A percentile compares a stretch with the other conserved stretches of the same genome.
These are phyloP conservation scores for Cryptosula pallasiana DNA, from an alignment of 2,888 invertebrate genomes.

Conservation along the genomic window DNA sequence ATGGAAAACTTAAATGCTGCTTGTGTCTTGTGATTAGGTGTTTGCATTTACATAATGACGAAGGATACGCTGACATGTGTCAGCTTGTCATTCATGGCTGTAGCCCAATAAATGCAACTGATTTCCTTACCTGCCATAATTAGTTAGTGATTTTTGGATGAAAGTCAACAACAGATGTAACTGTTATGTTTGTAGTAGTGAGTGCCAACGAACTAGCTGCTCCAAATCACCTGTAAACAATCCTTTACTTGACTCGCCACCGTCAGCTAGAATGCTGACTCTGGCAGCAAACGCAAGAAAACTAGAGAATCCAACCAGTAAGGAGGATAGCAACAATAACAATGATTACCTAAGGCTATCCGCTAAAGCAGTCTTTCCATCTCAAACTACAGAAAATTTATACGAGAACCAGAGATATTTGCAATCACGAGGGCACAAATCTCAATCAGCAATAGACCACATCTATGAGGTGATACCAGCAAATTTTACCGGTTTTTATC, in stretches of 20 bases:
- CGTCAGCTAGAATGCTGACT: neutral
- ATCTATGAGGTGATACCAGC: constrained; percentile 14
- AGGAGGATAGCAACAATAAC: neutral
- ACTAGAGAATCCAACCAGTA: neutral
- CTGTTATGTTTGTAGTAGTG: neutral
- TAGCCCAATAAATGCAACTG: neutral
- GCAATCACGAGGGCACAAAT: neutral
- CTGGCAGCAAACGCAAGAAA: neutral
- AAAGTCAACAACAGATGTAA: neutral
- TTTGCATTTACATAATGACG: neutral
- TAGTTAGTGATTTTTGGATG: no score
- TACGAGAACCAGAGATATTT: neutral
- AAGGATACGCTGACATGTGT: neutral
- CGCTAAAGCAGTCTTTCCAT: neutral
- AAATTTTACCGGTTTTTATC: neutral
- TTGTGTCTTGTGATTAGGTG: no score
- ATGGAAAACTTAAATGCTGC: no score
- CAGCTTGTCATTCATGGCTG: neutral
- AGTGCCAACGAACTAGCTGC: neutral
- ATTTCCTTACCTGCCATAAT: no score
- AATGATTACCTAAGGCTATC: constrained; percentile 14
- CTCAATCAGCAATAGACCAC: neutral
- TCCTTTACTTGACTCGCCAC: constrained; percentile 16
- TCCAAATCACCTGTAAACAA: constrained; percentile 12
- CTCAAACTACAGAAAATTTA: neutral